These are phyloP conservation scores for Phasia obesa DNA, from an alignment of 2,888 invertebrate genomes.

Conservation along the genomic window DNA sequence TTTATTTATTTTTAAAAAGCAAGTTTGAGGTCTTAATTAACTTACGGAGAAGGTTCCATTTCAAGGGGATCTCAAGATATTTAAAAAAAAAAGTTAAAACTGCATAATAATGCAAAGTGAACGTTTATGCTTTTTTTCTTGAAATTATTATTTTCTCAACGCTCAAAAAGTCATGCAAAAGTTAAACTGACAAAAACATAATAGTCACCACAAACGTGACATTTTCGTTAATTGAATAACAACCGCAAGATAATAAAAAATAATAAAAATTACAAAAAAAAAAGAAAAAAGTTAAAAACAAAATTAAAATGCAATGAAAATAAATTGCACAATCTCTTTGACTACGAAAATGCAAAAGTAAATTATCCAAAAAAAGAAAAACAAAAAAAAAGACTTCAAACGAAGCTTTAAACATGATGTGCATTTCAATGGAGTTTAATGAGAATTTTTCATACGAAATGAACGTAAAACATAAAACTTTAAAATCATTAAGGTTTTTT, in stretches of 20 bases:
- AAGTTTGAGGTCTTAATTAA: not conserved
- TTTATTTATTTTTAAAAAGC: not conserved
- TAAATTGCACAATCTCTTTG: constrained; percentile 60
- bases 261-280: constrained; percentile 30
- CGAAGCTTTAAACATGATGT: constrained; percentile 52
- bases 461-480: constrained; percentile 43
- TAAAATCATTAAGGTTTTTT: constrained; percentile 15
- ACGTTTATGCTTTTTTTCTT: constrained; percentile 6
- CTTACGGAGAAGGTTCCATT: too few relatives aligned
- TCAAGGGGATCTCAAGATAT: constrained; percentile 1
- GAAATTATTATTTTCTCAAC: not conserved
- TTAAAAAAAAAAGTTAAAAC: not conserved
- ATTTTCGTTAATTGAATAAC: constrained; percentile 67
- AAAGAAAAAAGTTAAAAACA: not conserved
- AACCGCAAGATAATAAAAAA: constrained; percentile 32
- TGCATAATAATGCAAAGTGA: constrained; percentile 31
- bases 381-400: too few relatives aligned
- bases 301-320: constrained; percentile 54
- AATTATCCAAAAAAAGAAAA: not conserved
- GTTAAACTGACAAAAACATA: constrained; percentile 44
- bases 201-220: constrained; percentile 56
- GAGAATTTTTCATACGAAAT: constrained; percentile 40
- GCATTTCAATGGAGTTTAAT: constrained; percentile 62
- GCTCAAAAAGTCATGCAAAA: constrained; percentile 32
- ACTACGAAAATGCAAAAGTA: constrained; percentile 24